Conservation (phyloP, 2,797 vertebrate genomes). For the Epinephelus awoara region DNA sequence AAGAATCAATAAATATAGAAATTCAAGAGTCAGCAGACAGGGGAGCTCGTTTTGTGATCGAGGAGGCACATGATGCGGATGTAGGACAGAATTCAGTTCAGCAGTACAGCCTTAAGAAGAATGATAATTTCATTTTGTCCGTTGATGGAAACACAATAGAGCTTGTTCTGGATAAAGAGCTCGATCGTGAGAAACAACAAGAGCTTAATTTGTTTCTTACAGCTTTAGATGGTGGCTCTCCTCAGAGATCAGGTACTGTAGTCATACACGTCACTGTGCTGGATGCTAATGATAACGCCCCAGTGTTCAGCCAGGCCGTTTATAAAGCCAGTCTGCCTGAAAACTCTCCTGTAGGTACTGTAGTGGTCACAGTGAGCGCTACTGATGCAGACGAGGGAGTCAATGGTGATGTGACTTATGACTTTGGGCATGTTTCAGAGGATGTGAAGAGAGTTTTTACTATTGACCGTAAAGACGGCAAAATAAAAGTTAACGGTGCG, state of each 20-base stretch:
- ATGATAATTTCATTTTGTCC: constrained; percentile 66
- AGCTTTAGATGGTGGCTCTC: constrained; percentile 53
- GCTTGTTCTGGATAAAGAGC: constrained; percentile 58
- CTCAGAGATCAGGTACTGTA: constrained; percentile 20
- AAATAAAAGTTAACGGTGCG: constrained; percentile 59
- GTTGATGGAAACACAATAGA: constrained; percentile 45
- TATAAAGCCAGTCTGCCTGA: too few species aligned
- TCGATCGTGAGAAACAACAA: constrained; percentile 67
- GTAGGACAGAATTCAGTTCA: constrained; percentile 74
- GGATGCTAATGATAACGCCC: too few species aligned
- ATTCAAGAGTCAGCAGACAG: constrained; percentile 22
- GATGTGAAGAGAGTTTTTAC: constrained; percentile 58
- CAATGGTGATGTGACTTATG: too few species aligned
- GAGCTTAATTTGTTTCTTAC: constrained; percentile 61
- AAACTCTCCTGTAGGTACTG: too few species aligned
- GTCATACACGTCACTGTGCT: too few species aligned
- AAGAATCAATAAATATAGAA: constrained; percentile 47
- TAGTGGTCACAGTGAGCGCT: too few species aligned
- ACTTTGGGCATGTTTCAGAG: constrained; percentile 61
- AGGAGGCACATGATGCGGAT: constrained; percentile 75
- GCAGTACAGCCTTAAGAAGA: constrained; percentile 59
- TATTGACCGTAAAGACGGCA: constrained; percentile 52
- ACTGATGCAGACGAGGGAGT: too few species aligned
- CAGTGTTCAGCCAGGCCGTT: too few species aligned
- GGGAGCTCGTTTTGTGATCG: constrained; percentile 69